Base-by-base conservation (phyloP, 2,797 vertebrate genomes). In the Capromys pilorides region DNA sequence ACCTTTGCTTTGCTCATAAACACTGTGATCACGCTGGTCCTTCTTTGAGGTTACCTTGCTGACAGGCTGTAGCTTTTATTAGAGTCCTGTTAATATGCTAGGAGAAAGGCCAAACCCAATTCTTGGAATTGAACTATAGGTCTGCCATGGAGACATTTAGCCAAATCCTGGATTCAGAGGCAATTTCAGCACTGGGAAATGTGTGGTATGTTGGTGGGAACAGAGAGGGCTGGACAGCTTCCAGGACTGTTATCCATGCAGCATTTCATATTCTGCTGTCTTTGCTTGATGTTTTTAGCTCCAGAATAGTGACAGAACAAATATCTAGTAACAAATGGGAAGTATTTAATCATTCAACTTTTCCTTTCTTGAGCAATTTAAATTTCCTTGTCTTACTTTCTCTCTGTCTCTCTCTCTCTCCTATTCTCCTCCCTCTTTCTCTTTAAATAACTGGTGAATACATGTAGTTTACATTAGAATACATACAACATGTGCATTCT, bases 81-180 rank as follows among this genome's bases (percentile, higher is more conserved):
- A 87, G 71, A 92, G 45, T 93, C 83, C 83, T 93, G 83, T 86
- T 73, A 84, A 91, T 88, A 64, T 4, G 39, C 73, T 54, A 73
- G 87, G 89, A 94, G 33, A 36, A 95, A 90, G 89, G 94, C 89
- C 95, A 94, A 95, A 61, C n/a, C 92, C 57, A 41, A 93, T 87
- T 97, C 93, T 94, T 96, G 92, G 90, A 96, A 97, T 36, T 87
- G 93, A 95, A 96, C 59, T 26, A 79, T 41, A 57, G 75, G 64
- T 71, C 86, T 16, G 36, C 93, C 69, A 49, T 95, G 91, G 91
- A 90, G 96, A 92, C 59, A 51, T 85, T 86, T 91, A 87, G 88
- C 94, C 93, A 86, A 88, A 84, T 95, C 69, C 91, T 71, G 79
- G 90, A 91, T 92, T 92, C 91, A 94, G 92, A 94, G 81, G 94